These are phyloP conservation scores for Pollenia labialis DNA, from an alignment of 2,888 invertebrate species.

Conservation along the genomic window DNA sequence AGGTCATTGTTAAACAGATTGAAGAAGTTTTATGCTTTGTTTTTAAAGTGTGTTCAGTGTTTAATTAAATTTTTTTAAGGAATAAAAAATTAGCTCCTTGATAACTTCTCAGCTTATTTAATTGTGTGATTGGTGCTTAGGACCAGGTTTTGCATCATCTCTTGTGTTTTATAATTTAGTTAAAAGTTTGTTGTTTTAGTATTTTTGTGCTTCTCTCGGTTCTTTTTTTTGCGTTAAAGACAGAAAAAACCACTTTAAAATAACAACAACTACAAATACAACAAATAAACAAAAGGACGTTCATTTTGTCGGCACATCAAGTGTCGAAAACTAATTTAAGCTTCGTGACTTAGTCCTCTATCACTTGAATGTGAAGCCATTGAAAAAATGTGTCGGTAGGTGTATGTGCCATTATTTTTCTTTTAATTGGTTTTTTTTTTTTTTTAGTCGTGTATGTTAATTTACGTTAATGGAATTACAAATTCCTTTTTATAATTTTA, in stretches of 20 bases:
- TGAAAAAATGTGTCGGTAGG: neutral
- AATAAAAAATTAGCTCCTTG: neutral
- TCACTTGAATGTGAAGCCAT: conserved; percentile 47
- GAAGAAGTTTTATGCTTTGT: neutral
- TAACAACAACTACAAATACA: neutral
- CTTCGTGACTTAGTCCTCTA: conserved; percentile 65
- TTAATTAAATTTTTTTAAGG: conserved; percentile 56
- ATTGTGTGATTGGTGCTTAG: conserved; percentile 1
- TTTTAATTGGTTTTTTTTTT: neutral
- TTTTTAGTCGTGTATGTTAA: neutral
- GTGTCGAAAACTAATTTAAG: conserved; percentile 69
- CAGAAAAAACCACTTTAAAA: conserved; percentile 37
- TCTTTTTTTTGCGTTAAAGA: neutral
- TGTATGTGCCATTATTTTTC: neutral
- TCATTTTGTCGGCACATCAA: conserved; percentile 63
- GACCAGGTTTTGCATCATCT: neutral
- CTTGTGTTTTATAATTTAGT: conserved; percentile 42
- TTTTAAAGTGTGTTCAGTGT: neutral
- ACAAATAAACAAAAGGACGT: conserved; percentile 47
- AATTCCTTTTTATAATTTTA: conserved; percentile 2
- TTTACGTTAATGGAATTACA: conserved; percentile 16
- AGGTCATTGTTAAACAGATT: conserved; percentile 16
- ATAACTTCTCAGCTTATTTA: conserved; percentile 28
- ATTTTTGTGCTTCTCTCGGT: neutral
- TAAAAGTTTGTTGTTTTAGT: conserved; percentile 27